Evolutionary conservation across 2,888 invertebrate species (phyloP).

Genomic region (Acleris sparsana): DNA sequence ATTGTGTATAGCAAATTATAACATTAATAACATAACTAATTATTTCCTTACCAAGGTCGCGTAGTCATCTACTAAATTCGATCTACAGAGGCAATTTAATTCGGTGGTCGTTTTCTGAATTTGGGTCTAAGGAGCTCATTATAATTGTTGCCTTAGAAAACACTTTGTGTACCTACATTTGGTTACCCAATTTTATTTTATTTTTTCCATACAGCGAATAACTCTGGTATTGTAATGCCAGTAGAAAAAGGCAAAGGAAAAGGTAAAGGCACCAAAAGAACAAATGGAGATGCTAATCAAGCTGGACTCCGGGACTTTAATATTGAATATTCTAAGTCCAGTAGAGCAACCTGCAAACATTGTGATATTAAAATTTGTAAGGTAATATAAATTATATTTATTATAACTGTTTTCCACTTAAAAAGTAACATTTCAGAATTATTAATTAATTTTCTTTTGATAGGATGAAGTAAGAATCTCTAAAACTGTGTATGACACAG

Average conservation of each 20-base stretch:
- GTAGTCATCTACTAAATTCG: no score
- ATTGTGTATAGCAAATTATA: no score
- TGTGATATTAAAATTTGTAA: constrained; percentile 94
- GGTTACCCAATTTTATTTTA: background rate
- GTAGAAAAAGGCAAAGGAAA: constrained; percentile 77
- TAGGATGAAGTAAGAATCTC: constrained; percentile 89
- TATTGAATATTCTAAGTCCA: constrained; percentile 94
- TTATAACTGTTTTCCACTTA: no score
- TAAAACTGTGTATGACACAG: constrained; percentile 93
- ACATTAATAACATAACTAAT: no score
- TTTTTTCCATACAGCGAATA: constrained; percentile 40
- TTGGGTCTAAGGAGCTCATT: no score
- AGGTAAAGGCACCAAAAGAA: constrained; percentile 69
- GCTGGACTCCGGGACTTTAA: constrained; percentile 85
- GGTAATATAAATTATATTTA: constrained; percentile 64
- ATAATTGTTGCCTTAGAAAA: no score
- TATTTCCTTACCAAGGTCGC: no score
- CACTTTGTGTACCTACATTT: no score
- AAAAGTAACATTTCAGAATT: no score
- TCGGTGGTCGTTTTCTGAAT: no score
- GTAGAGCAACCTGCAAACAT: constrained; percentile 90
- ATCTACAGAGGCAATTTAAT: no score
- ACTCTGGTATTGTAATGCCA: constrained; percentile 68
- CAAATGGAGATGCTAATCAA: constrained; percentile 55
- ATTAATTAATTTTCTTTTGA: background rate